Conservation (phyloP, 2,797 vertebrate species). For the Anabacerthia variegaticeps region DNA sequence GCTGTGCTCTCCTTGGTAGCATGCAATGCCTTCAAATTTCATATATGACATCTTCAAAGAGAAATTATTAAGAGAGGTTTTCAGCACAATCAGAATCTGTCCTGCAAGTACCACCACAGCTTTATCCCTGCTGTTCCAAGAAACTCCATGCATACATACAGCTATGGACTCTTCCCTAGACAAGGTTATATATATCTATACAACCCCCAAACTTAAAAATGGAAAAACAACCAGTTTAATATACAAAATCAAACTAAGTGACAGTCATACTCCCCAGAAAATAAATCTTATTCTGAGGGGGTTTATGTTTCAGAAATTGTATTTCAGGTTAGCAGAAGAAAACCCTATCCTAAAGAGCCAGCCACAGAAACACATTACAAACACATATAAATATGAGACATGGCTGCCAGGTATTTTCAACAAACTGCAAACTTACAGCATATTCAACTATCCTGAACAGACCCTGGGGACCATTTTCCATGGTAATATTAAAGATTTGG, state of each 20-base stretch:
- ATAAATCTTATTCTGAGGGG: not conserved
- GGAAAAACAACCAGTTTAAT: not conserved
- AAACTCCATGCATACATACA: accelerated
- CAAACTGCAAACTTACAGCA: not conserved
- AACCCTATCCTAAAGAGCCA: not conserved
- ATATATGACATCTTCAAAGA: not conserved
- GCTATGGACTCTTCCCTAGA: not conserved
- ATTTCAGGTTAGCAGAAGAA: not conserved
- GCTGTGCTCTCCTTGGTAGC: not conserved
- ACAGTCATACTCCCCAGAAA: not conserved
- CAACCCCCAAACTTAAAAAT: not conserved
- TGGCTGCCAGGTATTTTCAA: not conserved
- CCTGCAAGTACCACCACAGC: not conserved
- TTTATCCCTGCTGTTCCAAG: not conserved
- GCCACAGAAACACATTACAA: not conserved
- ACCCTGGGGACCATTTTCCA: not conserved
- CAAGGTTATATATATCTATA: not conserved
- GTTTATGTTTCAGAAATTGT: not conserved
- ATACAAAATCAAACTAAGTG: not conserved
- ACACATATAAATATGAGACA: not conserved
- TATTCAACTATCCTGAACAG: not conserved
- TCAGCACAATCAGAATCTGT: not conserved
- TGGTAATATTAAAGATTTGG: not conserved
- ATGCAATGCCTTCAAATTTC: not conserved
- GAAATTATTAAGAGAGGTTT: not conserved